A percentile compares a stretch with the other conserved stretches of the same genome.
Conservation (phyloP, 2,888 invertebrate genomes). For the Agrotis ipsilon region DNA sequence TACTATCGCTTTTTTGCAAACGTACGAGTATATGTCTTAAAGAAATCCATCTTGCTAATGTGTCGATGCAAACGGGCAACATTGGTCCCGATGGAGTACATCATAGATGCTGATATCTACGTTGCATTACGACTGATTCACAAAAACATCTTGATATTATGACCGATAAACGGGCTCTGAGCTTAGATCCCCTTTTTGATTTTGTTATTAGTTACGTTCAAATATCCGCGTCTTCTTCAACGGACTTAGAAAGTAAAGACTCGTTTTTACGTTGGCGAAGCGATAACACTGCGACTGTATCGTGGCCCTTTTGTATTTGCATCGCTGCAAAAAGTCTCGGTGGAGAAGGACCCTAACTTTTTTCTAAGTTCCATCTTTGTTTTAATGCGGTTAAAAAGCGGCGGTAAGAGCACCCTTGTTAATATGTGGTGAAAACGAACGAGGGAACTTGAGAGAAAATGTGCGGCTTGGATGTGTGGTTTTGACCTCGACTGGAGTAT, state of each 20-base stretch:
- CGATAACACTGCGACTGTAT: neutral
- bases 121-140: neutral
- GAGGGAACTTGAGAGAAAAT: slow-evolving; percentile 30
- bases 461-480: slow-evolving; percentile 13
- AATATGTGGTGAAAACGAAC: slow-evolving; percentile 32
- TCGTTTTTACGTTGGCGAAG: neutral
- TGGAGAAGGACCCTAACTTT: neutral
- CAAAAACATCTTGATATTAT: no score
- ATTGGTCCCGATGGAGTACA: neutral
- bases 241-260: neutral
- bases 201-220: no score
- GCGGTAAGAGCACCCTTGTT: slow-evolving; percentile 17
- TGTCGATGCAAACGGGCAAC: no score
- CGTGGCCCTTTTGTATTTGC: no score
- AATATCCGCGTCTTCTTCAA: no score
- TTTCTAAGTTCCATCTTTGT: slow-evolving; percentile 33
- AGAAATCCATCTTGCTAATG: no score
- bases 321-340: neutral
- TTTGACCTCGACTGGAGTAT: slow-evolving; percentile 6
- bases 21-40: no score
- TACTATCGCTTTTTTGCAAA: neutral
- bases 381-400: slow-evolving; percentile 33
- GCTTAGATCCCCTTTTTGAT: no score
- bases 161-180: no score
- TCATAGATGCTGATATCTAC: neutral